Conservation (phyloP, 1,140 invertebrate species). For the Ganaspis sp. region DNA sequence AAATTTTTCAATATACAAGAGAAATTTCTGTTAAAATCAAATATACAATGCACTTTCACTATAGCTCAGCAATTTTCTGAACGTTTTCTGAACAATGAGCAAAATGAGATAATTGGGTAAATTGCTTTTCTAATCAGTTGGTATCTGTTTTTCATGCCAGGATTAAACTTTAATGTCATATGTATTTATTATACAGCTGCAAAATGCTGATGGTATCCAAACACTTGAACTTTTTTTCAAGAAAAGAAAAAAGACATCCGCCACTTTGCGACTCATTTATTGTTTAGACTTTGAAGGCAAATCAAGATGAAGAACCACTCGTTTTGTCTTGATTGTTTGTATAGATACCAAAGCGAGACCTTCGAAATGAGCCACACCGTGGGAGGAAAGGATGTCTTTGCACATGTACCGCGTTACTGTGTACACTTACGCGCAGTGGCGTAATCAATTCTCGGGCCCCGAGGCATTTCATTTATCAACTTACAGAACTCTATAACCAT, state of each 20-base stretch:
- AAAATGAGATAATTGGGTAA: background rate
- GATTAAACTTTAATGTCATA: background rate
- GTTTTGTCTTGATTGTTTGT: constrained; percentile 29
- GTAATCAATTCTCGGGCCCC: constrained; percentile 21
- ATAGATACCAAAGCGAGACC: constrained; percentile 28
- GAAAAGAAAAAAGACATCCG: constrained; percentile 8
- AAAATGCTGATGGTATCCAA: constrained; percentile 13
- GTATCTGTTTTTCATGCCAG: background rate
- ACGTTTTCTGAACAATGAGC: background rate
- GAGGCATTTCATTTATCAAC: background rate
- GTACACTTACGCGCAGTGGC: constrained; percentile 28
- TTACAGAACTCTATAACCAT: background rate
- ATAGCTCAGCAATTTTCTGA: background rate
- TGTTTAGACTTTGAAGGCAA: constrained; percentile 27
- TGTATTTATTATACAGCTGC: background rate
- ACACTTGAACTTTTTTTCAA: background rate
- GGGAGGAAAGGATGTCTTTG: constrained; percentile 24
- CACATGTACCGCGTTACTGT: constrained; percentile 26
- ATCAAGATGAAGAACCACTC: constrained; percentile 28
- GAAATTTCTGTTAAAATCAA: too few relatives aligned
- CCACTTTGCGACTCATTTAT: constrained; percentile 20
- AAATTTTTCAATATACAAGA: too few relatives aligned
- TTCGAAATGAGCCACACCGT: constrained; percentile 29
- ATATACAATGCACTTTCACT: too few relatives aligned
- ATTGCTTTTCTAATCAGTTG: background rate